phyloP scores from a whole-genome alignment of 2,797 vertebrate genomes.

The Harpagifer antarcticus region DNA sequence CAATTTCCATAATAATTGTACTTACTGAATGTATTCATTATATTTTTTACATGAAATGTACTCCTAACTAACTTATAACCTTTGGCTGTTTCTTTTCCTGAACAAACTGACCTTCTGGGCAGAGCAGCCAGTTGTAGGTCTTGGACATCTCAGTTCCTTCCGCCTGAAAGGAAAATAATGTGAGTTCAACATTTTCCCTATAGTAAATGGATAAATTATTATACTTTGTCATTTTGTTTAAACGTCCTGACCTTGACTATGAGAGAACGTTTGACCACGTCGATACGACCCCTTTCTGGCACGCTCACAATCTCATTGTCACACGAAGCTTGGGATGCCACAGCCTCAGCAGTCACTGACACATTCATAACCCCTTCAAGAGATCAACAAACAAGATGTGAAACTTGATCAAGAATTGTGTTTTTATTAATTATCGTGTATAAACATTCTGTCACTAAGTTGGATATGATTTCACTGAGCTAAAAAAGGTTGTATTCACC shows the following conservation, averaged over 20 bases:
- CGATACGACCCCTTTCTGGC: conserved; percentile 81
- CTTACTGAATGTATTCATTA: neutral
- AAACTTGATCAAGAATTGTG: neutral
- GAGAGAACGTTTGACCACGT: conserved; percentile 74
- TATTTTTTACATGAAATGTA: neutral
- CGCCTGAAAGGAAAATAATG: conserved; percentile 57
- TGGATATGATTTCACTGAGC: neutral
- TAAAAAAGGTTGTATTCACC: neutral
- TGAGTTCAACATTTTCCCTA: neutral
- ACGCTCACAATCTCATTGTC: conserved; percentile 76
- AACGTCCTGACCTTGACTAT: conserved; percentile 74
- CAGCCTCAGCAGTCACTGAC: conserved; percentile 82
- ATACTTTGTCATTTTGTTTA: neutral
- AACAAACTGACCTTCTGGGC: conserved; percentile 76
- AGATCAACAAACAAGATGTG: neutral
- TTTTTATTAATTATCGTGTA: neutral
- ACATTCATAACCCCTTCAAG: conserved; percentile 83
- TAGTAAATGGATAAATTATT: neutral
- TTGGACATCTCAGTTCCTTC: conserved; percentile 74
- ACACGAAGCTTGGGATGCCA: conserved; percentile 75
- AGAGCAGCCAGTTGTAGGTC: conserved; percentile 77
- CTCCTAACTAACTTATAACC: neutral
- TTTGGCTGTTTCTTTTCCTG: neutral
- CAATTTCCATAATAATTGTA: neutral
- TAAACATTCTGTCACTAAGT: neutral